Conservation (phyloP, 2,888 invertebrate genomes). For the Odontocerum albicorne region DNA sequence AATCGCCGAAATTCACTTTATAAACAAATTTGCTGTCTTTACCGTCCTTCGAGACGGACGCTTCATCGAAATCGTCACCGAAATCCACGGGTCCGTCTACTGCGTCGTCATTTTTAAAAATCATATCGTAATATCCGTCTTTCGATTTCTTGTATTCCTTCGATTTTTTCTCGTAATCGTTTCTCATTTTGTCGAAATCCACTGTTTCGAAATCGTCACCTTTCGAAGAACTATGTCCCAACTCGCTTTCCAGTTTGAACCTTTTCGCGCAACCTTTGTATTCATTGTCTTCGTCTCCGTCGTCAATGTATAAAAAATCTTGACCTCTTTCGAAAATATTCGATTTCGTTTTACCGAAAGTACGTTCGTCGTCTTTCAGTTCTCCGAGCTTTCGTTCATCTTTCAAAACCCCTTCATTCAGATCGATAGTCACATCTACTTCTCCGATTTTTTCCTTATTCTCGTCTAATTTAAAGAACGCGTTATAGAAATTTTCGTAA, state of each 20-base stretch:
- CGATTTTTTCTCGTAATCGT: too few species aligned
- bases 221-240: too few species aligned
- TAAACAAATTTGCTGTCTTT: conserved; percentile 31
- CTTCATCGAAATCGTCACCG: conserved; percentile 43
- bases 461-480: conserved; percentile 47
- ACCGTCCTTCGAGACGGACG: conserved; percentile 16
- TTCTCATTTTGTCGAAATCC: neutral
- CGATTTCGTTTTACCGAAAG: neutral
- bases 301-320: neutral
- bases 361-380: neutral
- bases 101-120: conserved; percentile 5
- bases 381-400: neutral
- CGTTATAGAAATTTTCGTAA: conserved; percentile 55
- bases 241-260: conserved; percentile 1
- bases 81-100: conserved; percentile 39
- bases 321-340: neutral
- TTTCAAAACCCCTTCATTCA: too few species aligned
- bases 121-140: conserved; percentile 21
- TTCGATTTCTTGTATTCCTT: conserved; percentile 7
- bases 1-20: conserved; percentile 30
- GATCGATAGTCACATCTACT: neutral
- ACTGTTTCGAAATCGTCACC: neutral
- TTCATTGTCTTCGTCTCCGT: neutral
- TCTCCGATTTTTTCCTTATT: conserved; percentile 2
- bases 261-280: conserved; percentile 3